Base-by-base conservation (phyloP, 2,797 vertebrate genomes). In the Lepus townsendii region DNA sequence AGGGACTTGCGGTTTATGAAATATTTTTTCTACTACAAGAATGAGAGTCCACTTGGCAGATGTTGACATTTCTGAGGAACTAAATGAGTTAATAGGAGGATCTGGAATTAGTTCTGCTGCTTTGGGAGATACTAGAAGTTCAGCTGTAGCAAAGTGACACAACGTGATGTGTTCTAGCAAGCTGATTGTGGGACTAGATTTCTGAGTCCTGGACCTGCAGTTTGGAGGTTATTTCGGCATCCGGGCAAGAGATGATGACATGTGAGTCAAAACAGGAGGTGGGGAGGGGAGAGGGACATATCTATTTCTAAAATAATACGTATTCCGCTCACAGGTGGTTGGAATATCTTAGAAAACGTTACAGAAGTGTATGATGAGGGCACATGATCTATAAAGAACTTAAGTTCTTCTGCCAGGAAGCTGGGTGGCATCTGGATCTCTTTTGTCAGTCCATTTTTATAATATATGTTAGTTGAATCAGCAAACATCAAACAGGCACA, bases 381-480 rank as follows among this genome's bases (percentile, higher is more conserved):
- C 83, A 97, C 90, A 96, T 96, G 93, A 66, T 75, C 54, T 83
- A 66, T 72, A 65, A 83, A 91, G 14, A 80, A 84, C 24, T 26
- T 87, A 96, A 97, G 97, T 96, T 93, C 72, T 27, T 97, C 60
- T 98, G 90, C 95, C 83, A 97, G 92, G 97, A 97, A 98, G 79
- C 95, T 95, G 96, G 96, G 94, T 98, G 96, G 94, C 96, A 97
- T 97, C 97, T 97, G 97, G 94, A 97, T 98, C 89, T 93, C 83
- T 98, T 95, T 98, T 97, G 92, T 90, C 94, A 95, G 97, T 93
- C 94, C 94, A 97, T 97, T 98, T 98, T 98, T 97, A 95, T 97
- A 86, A 93, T 97, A 95, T 97, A 97, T 97, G 97, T 98, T 97
- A 97, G 69, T 97, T 97, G 63, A 97, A 95, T 97, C 96, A 97